phyloP scores from a whole-genome alignment of 2,797 vertebrate species.

The Gambusia yucatana region DNA sequence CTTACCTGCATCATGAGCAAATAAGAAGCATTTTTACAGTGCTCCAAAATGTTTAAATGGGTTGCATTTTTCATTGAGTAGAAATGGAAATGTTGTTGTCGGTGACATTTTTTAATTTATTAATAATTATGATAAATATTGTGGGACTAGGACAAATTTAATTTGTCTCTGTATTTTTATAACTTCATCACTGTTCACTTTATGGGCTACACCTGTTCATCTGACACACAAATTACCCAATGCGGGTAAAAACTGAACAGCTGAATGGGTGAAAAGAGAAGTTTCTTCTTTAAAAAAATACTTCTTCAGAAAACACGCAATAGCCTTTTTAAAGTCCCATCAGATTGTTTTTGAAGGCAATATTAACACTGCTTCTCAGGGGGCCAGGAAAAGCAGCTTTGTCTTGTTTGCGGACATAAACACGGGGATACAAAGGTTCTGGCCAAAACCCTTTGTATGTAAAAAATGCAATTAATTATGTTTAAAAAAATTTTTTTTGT shows the following conservation, averaged over 20 bases:
- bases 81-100: neutral
- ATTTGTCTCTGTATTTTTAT: neutral
- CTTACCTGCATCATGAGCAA: neutral
- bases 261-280: neutral
- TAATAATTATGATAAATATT: neutral
- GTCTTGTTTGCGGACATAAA: no score
- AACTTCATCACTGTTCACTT: neutral
- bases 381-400: no score
- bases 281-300: no score
- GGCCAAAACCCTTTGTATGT: no score
- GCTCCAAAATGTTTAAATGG: neutral
- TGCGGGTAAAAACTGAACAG: neutral
- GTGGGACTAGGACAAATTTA: neutral
- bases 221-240: neutral
- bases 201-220: neutral
- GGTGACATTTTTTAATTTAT: neutral
- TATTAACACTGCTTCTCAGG: no score
- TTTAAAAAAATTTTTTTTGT: no score
- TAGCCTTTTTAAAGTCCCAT: no score
- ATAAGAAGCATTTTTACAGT: neutral
- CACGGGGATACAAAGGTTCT: no score
- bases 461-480: no score
- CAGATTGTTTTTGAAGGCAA: no score
- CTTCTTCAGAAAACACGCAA: no score
- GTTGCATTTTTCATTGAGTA: neutral